Percentiles rank a stretch among this genome's conserved stretches.
Evolutionary conservation across 2,113 vertebrate species (phyloP).

Genomic region (Hippocampus barbouri): DNA sequence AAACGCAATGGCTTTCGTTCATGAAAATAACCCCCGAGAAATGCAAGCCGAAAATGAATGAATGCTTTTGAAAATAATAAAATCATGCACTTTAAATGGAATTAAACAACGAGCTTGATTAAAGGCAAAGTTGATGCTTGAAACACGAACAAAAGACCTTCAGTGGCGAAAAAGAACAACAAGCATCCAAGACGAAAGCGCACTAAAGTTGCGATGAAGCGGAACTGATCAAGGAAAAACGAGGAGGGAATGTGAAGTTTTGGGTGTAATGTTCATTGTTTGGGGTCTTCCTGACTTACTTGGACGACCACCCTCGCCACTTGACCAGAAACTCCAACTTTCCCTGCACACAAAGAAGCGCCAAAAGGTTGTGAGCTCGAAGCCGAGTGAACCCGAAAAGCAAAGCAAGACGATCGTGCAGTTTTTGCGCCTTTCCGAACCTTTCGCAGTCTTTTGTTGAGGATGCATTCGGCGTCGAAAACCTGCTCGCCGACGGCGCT

Average conservation of each 20-base stretch:
- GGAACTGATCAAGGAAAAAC: neutral
- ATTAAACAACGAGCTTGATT: neutral
- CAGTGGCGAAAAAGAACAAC: neutral
- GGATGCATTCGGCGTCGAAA: slow-evolving; percentile 94
- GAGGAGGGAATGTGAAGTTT: neutral
- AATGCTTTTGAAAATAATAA: no score
- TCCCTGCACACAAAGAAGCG: slow-evolving; percentile 72
- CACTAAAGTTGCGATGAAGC: neutral
- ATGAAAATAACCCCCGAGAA: neutral
- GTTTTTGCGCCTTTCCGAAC: slow-evolving; percentile 57
- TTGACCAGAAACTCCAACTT: slow-evolving; percentile 96
- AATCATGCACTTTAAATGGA: no score
- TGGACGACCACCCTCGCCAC: slow-evolving; percentile 97
- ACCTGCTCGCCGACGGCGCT: slow-evolving; percentile 93
- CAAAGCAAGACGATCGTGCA: neutral
- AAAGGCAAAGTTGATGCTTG: neutral
- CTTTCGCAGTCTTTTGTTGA: slow-evolving; percentile 89
- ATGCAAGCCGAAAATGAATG: neutral
- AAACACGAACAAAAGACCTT: neutral
- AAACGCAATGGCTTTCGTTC: neutral
- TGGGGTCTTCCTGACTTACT: slow-evolving; percentile 78
- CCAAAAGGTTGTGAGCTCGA: neutral
- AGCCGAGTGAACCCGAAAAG: neutral
- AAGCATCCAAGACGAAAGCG: neutral
- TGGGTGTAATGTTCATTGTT: slow-evolving; percentile 75